These are phyloP conservation scores for Monochamus alternatus DNA, from an alignment of 2,888 invertebrate genomes.

Conservation along the genomic window DNA sequence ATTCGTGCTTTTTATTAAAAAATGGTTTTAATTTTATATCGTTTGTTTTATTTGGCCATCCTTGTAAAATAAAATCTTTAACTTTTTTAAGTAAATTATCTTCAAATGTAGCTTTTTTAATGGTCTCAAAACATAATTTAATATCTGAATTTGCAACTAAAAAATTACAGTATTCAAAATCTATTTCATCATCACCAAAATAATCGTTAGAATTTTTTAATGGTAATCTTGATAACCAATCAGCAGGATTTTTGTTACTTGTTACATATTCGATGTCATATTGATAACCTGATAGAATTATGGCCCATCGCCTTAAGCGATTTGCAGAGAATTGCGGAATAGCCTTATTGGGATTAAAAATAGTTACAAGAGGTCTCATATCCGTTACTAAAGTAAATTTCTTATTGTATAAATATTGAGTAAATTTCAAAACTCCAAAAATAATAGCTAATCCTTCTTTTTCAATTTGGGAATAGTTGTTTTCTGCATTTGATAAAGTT, in stretches of 20 bases:
- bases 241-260: background rate
- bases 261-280: constrained; percentile 10
- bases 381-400: constrained; percentile 26
- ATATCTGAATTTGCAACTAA: background rate
- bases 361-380: constrained; percentile 16
- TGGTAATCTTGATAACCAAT: constrained; percentile 2
- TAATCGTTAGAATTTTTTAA: background rate
- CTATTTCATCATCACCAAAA: background rate
- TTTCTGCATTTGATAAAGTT: constrained; percentile 28
- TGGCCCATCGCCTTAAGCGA: constrained; percentile 34
- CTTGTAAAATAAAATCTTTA: background rate
- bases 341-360: constrained; percentile 29
- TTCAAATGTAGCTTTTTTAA: background rate
- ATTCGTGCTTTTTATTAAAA: background rate
- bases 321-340: constrained; percentile 33
- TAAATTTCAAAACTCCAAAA: constrained; percentile 34
- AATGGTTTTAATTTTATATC: constrained; percentile 2
- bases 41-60: background rate
- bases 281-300: constrained; percentile 30
- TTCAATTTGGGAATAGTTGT: constrained; percentile 26
- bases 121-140: background rate
- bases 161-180: background rate
- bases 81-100: background rate
- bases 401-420: constrained; percentile 32
- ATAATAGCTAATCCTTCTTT: constrained; percentile 30